Conservation (phyloP, 2,797 vertebrate species). For the Zenarchopterus dispar region DNA sequence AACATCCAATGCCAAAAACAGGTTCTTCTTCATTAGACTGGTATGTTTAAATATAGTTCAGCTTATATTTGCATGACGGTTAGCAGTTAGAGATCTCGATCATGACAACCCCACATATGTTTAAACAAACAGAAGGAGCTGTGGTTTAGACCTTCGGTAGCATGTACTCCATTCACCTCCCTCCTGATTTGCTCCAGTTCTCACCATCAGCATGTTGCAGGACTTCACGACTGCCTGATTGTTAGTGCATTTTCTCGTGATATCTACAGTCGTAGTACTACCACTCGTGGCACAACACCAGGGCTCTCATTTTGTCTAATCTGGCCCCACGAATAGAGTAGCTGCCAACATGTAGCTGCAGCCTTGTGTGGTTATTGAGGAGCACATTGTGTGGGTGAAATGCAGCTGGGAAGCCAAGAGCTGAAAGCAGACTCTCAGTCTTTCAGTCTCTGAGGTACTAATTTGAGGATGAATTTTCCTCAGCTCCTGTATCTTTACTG, state of each 20-base stretch:
- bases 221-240: background rate
- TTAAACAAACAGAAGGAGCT: too few species aligned
- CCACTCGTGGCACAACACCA: constrained; percentile 40
- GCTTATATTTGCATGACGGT: too few species aligned
- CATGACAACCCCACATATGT: too few species aligned
- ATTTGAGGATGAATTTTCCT: background rate
- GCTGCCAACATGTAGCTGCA: constrained; percentile 45
- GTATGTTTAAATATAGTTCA: too few species aligned
- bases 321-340: constrained; percentile 18
- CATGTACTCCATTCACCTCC: background rate
- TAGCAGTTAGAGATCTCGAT: too few species aligned
- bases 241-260: constrained; percentile 16
- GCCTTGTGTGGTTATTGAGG: constrained; percentile 11
- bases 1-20: too few species aligned
- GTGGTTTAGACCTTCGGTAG: too few species aligned
- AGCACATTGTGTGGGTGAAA: constrained; percentile 4
- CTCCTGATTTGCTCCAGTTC: background rate
- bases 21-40: too few species aligned
- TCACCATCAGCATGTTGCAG: background rate
- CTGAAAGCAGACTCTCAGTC: background rate
- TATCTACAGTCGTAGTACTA: constrained; percentile 24
- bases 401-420: background rate
- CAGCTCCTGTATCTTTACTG: background rate
- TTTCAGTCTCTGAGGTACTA: background rate
- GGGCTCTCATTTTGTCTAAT: constrained; percentile 45